Conservation (phyloP, 2,797 vertebrate species). For the Tachyglossus aculeatus region DNA sequence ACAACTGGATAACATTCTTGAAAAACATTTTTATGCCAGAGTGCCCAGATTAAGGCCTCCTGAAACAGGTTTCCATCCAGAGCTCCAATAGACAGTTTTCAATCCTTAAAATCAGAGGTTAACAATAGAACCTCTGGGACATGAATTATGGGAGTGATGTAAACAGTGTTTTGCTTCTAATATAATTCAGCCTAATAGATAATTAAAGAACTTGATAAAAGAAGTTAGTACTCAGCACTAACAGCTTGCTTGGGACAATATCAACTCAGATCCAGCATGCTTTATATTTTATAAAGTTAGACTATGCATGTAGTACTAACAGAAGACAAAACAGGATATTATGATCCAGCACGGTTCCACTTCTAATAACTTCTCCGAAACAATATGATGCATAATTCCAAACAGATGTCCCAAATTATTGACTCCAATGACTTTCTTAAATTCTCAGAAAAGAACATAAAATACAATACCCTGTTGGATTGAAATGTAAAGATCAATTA, state of each 20-base stretch:
- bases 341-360: not conserved
- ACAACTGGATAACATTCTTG: no score
- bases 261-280: not conserved
- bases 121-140: no score
- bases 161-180: not conserved
- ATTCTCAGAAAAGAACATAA: slow-evolving; percentile 18
- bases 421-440: slow-evolving; percentile 43
- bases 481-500: slow-evolving; percentile 43
- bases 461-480: not conserved
- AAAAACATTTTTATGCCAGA: no score
- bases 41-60: no score
- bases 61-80: no score
- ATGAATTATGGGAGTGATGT: no score
- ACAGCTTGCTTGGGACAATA: not conserved
- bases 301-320: not conserved
- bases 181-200: not conserved
- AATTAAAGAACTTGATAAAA: not conserved
- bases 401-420: slow-evolving; percentile 35
- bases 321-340: not conserved
- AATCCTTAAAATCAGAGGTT: no score
- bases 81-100: no score
- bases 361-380: slow-evolving; percentile 31
- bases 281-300: not conserved
- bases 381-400: slow-evolving; percentile 24
- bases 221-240: not conserved